phyloP scores from a whole-genome alignment of 2,888 invertebrate species.

The Strigamia transsilvanica region DNA sequence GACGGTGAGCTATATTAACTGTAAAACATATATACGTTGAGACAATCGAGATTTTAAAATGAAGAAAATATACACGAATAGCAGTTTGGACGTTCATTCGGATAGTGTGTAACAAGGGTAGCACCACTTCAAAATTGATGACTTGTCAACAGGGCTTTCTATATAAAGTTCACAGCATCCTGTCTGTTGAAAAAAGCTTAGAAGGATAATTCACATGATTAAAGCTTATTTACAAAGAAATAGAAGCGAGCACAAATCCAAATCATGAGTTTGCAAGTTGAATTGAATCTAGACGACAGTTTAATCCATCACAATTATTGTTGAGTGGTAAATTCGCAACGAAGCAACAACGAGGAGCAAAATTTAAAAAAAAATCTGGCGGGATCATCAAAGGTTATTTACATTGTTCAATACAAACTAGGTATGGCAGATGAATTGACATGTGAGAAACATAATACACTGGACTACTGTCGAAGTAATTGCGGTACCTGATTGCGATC shows the following conservation, averaged over 20 bases:
- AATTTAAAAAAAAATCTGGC: background rate
- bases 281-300: background rate
- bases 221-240: slow-evolving; percentile 7
- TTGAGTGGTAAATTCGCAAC: no score
- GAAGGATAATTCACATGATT: background rate
- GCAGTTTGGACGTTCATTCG: background rate
- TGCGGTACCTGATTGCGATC: background rate
- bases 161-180: background rate
- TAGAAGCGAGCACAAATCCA: background rate
- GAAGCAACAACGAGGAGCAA: background rate
- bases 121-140: background rate
- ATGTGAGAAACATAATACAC: background rate
- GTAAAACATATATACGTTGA: no score
- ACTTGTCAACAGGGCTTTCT: slow-evolving; percentile 3
- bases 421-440: background rate
- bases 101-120: background rate
- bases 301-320: background rate
- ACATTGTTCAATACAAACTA: background rate
- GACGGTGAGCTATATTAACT: no score
- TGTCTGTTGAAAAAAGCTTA: background rate
- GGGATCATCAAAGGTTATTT: background rate
- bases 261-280: background rate
- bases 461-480: background rate
- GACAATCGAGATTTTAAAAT: background rate
- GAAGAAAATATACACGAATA: background rate